Percentiles rank a stretch among this genome's conserved stretches.
Conservation (phyloP, 2,888 invertebrate species). For the Tiliacea citrago region DNA sequence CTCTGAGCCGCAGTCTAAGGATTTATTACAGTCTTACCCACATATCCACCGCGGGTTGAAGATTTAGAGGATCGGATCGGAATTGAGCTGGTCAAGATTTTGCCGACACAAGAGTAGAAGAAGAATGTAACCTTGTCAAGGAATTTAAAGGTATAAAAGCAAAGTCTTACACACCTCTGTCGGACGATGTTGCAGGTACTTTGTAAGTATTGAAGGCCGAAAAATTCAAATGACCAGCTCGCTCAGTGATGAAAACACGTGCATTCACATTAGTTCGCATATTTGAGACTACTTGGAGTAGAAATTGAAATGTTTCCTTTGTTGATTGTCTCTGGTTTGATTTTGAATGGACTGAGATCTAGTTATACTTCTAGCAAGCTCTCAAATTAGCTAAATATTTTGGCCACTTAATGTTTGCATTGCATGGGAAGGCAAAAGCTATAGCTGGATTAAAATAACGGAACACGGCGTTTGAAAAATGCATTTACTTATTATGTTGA, state of each 20-base stretch:
- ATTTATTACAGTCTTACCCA: not conserved
- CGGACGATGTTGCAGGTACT: constrained; percentile 29
- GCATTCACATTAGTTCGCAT: constrained; percentile 51
- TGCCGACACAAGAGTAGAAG: not conserved
- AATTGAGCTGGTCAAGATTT: not conserved
- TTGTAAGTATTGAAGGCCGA: constrained; percentile 51
- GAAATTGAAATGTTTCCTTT: constrained; percentile 15
- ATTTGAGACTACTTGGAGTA: constrained; percentile 23
- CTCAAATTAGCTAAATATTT: not conserved
- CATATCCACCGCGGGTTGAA: not conserved
- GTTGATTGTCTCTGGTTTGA: constrained; percentile 21
- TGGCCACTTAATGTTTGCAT: not conserved
- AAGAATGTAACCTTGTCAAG: constrained; percentile 7
- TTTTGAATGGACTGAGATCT: constrained; percentile 6
- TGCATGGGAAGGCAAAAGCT: not conserved
- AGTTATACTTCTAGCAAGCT: not conserved
- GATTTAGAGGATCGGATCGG: not conserved
- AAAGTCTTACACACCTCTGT: constrained; percentile 11
- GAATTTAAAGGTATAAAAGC: constrained; percentile 15
- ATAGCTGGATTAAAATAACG: not conserved
- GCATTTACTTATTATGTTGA: not conserved
- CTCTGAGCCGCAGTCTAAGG: not conserved
- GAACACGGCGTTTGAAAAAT: not conserved
- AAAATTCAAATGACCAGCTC: constrained; percentile 50
- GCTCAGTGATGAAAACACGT: constrained; percentile 33